phyloP scores from a whole-genome alignment of 2,888 invertebrate genomes.

The Phasia obesa region DNA sequence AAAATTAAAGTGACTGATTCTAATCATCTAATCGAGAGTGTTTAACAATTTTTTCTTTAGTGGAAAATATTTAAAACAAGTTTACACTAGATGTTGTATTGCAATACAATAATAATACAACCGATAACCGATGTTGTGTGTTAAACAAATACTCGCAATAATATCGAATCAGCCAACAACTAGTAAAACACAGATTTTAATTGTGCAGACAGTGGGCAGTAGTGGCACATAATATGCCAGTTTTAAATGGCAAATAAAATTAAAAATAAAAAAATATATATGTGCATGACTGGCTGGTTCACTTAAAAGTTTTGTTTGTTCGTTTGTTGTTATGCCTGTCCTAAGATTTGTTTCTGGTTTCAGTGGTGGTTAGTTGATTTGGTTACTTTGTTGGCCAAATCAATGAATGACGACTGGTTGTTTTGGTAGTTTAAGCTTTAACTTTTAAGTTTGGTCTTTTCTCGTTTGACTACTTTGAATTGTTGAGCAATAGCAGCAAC shows the following conservation, averaged over 20 bases:
- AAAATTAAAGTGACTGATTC: too few species aligned
- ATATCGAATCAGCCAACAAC: neutral
- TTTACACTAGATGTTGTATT: too few species aligned
- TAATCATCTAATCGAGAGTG: too few species aligned
- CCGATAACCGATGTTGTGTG: too few species aligned
- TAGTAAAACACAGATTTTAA: neutral
- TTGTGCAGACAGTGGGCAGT: slow-evolving; percentile 10
- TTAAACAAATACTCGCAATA: too few species aligned
- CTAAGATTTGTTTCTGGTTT: slow-evolving; percentile 63
- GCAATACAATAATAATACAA: too few species aligned
- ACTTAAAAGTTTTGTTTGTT: neutral
- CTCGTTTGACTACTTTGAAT: slow-evolving; percentile 65
- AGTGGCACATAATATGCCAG: slow-evolving; percentile 7
- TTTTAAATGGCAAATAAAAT: slow-evolving; percentile 24
- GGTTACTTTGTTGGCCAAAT: slow-evolving; percentile 50
- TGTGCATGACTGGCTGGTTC: slow-evolving; percentile 27
- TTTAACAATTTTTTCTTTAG: too few species aligned
- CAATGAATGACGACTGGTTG: slow-evolving; percentile 49
- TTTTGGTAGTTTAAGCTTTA: slow-evolving; percentile 32
- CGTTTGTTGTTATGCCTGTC: slow-evolving; percentile 29
- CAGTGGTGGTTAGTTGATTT: slow-evolving; percentile 39
- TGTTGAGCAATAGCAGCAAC: slow-evolving; percentile 57
- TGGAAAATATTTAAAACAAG: too few species aligned
- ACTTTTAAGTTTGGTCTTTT: slow-evolving; percentile 23
- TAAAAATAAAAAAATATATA: slow-evolving; percentile 29